A percentile compares a stretch with the other conserved stretches of the same genome.
phyloP scores from a whole-genome alignment of 1,140 invertebrate species.

The Battus philenor region DNA sequence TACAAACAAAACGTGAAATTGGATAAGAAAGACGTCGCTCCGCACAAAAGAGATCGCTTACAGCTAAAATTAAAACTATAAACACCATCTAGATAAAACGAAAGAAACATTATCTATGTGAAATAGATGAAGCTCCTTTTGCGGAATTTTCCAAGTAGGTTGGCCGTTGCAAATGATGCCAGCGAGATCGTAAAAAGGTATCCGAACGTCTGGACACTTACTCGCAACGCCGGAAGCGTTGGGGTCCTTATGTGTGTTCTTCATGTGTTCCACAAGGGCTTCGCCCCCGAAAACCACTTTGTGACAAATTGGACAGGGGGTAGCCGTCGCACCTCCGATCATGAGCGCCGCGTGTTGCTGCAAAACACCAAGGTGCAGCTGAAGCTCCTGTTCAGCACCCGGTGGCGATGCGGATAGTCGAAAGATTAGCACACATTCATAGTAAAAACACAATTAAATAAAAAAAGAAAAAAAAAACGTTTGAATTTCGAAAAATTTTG shows the following conservation, averaged over 20 bases:
- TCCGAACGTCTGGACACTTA: conserved; percentile 79
- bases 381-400: conserved; percentile 82
- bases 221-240: conserved; percentile 91
- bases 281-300: conserved; percentile 94
- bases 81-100: conserved; percentile 26
- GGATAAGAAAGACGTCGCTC: too few relatives aligned
- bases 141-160: not conserved
- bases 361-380: conserved; percentile 90
- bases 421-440: conserved; percentile 59
- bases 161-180: conserved; percentile 7
- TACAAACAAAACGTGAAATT: too few relatives aligned
- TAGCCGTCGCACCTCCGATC: conserved; percentile 91
- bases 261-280: conserved; percentile 96
- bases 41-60: conserved; percentile 46
- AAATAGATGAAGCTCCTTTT: conserved; percentile 47
- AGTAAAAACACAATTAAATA: conserved; percentile 35
- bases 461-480: conserved; percentile 14
- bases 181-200: conserved; percentile 31
- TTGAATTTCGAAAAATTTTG: conserved; percentile 20
- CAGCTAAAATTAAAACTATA: conserved; percentile 27
- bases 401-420: conserved; percentile 60
- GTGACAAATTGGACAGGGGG: conserved; percentile 93
- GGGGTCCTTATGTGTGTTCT: conserved; percentile 94
- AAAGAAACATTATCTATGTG: conserved; percentile 44
- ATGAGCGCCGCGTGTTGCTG: conserved; percentile 95